These are phyloP conservation scores for Zophobas atratus DNA, from an alignment of 1,140 invertebrate species.

Conservation along the genomic window DNA sequence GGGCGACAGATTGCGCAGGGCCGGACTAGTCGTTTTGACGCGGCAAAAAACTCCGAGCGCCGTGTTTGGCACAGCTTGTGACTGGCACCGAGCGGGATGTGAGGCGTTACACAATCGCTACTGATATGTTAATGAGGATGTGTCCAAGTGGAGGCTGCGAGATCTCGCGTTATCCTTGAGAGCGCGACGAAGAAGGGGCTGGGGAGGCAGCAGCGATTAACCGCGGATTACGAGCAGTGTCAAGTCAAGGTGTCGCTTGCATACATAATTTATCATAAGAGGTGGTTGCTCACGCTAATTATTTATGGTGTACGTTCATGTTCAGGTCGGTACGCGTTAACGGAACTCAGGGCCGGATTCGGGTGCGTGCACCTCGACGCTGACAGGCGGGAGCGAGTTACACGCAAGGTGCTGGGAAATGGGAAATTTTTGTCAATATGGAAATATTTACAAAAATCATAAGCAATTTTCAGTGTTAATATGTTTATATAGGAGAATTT, in stretches of 20 bases:
- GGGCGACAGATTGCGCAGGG: no score
- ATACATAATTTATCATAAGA: constrained; percentile 61
- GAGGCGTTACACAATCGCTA: constrained; percentile 49
- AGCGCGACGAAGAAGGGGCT: constrained; percentile 35
- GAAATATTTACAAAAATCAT: no score
- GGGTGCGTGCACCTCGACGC: no score
- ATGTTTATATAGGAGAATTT: no score
- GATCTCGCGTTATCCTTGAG: constrained; percentile 57
- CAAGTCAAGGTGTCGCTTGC: constrained; percentile 61
- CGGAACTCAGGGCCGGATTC: constrained; percentile 1
- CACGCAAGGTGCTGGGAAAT: no score
- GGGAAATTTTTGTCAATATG: no score
- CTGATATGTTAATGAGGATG: constrained; percentile 58
- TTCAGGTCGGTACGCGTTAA: constrained; percentile 53
- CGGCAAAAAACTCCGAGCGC: not conserved
- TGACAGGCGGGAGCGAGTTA: no score
- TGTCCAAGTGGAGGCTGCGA: constrained; percentile 49
- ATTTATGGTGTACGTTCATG: constrained; percentile 55
- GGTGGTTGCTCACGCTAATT: constrained; percentile 57
- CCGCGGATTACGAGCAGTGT: constrained; percentile 57
- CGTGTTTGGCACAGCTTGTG: constrained; percentile 38
- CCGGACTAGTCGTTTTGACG: no score
- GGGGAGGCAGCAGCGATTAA: constrained; percentile 54
- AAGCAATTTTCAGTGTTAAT: no score
- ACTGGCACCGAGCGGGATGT: constrained; percentile 40